phyloP scores from a whole-genome alignment of 1,140 invertebrate species.

The Andricus grossulariae region DNA sequence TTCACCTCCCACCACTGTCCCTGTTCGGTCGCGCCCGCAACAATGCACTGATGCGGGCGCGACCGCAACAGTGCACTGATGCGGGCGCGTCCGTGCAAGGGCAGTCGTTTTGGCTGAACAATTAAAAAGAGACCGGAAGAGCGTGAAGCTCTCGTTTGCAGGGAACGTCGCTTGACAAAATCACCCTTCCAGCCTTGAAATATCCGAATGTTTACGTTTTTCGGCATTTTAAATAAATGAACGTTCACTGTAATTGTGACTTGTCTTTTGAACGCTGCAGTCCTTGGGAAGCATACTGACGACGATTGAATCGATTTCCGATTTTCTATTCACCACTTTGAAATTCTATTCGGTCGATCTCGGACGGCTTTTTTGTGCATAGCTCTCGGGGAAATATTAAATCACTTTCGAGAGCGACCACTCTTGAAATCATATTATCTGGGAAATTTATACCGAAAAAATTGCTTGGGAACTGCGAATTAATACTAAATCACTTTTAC shows the following conservation, averaged over 20 bases:
- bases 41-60: no score
- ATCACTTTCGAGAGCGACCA: background rate
- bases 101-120: no score
- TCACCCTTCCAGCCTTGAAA: no score
- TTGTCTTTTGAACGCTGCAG: constrained; percentile 19
- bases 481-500: background rate
- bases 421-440: background rate
- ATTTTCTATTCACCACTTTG: constrained; percentile 18
- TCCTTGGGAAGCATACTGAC: constrained; percentile 19
- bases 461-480: background rate
- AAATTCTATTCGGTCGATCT: constrained; percentile 38
- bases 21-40: background rate
- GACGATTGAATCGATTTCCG: constrained; percentile 16
- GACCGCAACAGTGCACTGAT: no score
- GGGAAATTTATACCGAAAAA: background rate
- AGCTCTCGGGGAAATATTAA: background rate
- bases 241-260: background rate
- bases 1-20: no score
- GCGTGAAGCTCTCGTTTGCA: no score
- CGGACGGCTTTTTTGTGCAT: constrained; percentile 37
- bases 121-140: no score
- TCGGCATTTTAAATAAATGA: no score
- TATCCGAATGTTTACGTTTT: no score
- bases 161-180: no score
- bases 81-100: no score